Conservation (phyloP, 2,888 invertebrate genomes). For the Orchestes rusci region DNA sequence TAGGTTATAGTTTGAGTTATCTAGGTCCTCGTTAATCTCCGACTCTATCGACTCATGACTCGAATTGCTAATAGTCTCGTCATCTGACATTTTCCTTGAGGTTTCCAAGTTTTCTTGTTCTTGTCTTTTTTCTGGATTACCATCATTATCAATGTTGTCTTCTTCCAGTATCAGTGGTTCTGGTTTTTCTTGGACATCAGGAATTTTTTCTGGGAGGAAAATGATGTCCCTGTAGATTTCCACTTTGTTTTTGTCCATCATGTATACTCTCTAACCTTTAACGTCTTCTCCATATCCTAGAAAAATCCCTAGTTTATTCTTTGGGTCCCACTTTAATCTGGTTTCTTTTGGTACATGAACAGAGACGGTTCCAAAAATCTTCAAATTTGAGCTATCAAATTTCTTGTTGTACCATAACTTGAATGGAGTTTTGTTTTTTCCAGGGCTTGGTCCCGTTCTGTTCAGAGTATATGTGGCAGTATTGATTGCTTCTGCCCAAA, state of each 20-base stretch:
- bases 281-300: slow-evolving; percentile 1
- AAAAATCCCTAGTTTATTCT: neutral
- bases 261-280: slow-evolving; percentile 4
- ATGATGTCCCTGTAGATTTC: slow-evolving; percentile 2
- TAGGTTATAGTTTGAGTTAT: no score
- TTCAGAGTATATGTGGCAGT: slow-evolving; percentile 5
- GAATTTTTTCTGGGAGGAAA: no score
- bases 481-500: slow-evolving; percentile 11
- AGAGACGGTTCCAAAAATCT: neutral
- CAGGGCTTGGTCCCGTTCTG: slow-evolving; percentile 6
- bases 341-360: slow-evolving; percentile 2
- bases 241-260: slow-evolving; percentile 4
- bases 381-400: neutral
- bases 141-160: no score
- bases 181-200: no score
- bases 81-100: no score
- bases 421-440: slow-evolving; percentile 1
- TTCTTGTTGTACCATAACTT: slow-evolving; percentile 4
- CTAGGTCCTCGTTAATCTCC: no score
- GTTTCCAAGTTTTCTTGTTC: no score
- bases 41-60: no score
- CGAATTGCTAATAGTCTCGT: no score
- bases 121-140: no score
- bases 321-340: neutral
- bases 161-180: no score